Conservation (phyloP, 2,888 invertebrate genomes). For the Aelia acuminata region DNA sequence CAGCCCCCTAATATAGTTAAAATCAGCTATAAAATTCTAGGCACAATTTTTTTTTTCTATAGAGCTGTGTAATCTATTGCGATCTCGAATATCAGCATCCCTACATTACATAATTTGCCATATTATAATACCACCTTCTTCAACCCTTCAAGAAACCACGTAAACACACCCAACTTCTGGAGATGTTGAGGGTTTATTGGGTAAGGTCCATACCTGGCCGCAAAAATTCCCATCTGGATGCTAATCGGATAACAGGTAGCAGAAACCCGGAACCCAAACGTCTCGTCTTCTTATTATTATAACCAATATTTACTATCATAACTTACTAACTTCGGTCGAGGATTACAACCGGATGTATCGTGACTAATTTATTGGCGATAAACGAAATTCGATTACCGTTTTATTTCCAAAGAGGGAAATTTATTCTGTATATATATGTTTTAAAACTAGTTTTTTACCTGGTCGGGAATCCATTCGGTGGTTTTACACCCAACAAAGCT, state of each 20-base stretch:
- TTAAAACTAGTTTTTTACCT: not conserved
- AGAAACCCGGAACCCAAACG: not conserved
- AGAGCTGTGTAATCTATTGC: too few species aligned
- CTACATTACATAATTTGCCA: too few species aligned
- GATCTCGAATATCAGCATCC: too few species aligned
- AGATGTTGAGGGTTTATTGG: not conserved
- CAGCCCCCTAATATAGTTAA: too few species aligned
- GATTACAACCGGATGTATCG: not conserved
- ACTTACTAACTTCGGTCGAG: not conserved
- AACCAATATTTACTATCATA: not conserved
- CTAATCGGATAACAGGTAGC: slow-evolving; percentile 20
- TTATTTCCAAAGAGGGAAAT: not conserved
- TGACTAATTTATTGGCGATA: not conserved
- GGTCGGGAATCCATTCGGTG: not conserved
- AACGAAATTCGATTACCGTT: not conserved
- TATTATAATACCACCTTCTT: not conserved
- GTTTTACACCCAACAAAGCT: not conserved
- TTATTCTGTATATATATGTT: not conserved
- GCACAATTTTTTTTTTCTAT: too few species aligned
- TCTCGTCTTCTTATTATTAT: not conserved
- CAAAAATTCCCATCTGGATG: slow-evolving; percentile 41
- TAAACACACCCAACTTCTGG: not conserved
- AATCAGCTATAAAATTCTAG: too few species aligned
- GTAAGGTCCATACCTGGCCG: not conserved
- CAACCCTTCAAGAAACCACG: not conserved